A percentile compares a stretch with the other conserved stretches of the same genome.
These are phyloP conservation scores for Rana temporaria DNA, from an alignment of 2,113 vertebrate species.

Conservation along the genomic window DNA sequence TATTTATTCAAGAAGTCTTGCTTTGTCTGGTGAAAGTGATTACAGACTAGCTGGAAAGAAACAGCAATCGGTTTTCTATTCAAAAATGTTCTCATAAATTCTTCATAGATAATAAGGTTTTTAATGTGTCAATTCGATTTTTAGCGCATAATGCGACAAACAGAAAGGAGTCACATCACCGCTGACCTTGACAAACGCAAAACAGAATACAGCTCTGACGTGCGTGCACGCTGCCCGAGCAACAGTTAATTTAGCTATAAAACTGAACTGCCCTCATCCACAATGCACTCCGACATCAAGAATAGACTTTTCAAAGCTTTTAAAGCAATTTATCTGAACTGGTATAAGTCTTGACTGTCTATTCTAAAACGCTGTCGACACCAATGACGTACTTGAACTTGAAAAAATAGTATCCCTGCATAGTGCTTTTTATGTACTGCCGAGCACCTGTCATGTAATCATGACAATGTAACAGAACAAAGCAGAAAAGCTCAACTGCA, in stretches of 20 bases:
- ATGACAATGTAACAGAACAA: too few relatives aligned
- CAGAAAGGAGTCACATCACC: neutral
- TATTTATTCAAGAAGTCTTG: neutral
- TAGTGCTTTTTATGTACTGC: too few relatives aligned
- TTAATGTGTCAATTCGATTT: constrained; percentile 19
- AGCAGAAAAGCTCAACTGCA: too few relatives aligned
- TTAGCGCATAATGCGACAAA: constrained; percentile 14
- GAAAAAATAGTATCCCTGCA: too few relatives aligned
- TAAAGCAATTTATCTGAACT: neutral
- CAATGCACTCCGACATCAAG: neutral
- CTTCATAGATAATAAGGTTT: constrained; percentile 1
- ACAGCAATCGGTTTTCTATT: constrained; percentile 1
- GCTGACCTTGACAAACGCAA: constrained; percentile 21
- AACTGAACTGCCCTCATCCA: constrained; percentile 7
- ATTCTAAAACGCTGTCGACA: neutral
- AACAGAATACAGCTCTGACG: constrained; percentile 21
- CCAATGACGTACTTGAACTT: neutral
- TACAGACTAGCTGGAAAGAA: neutral
- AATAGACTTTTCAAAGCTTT: neutral
- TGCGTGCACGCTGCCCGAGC: neutral
- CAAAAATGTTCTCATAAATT: neutral
- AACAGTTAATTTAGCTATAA: constrained; percentile 4
- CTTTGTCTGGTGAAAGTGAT: neutral
- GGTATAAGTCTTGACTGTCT: neutral
- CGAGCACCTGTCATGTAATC: too few relatives aligned